A percentile compares a stretch with the other conserved stretches of the same genome.
These are phyloP conservation scores for Byasa hedistus DNA, from an alignment of 2,888 invertebrate species.

Conservation along the genomic window DNA sequence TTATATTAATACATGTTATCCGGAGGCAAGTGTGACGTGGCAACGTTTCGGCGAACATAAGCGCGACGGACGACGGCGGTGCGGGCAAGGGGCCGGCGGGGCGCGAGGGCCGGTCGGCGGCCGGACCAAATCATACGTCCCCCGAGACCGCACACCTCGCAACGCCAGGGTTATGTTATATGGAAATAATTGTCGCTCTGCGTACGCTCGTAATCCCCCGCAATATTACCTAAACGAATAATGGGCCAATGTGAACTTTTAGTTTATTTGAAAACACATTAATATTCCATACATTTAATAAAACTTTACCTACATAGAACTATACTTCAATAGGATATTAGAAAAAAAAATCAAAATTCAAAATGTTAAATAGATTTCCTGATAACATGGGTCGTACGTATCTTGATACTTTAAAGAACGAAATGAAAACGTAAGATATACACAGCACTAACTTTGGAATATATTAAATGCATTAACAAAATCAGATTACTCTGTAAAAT, in stretches of 20 bases:
- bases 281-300: too few species aligned
- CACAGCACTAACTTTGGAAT: too few species aligned
- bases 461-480: too few species aligned
- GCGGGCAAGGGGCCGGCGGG: constrained; percentile 24
- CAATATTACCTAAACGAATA: constrained; percentile 62
- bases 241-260: constrained; percentile 38
- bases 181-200: constrained; percentile 70
- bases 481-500: too few species aligned
- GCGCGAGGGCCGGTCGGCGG: constrained; percentile 32
- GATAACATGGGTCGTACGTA: too few species aligned
- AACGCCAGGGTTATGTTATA: constrained; percentile 70
- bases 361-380: too few species aligned
- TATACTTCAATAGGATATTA: too few species aligned
- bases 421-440: too few species aligned
- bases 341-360: too few species aligned
- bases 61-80: constrained; percentile 37
- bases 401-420: too few species aligned
- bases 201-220: constrained; percentile 55
- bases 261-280: too few species aligned
- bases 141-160: constrained; percentile 59
- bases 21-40: constrained; percentile 49
- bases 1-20: constrained; percentile 66
- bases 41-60: constrained; percentile 30
- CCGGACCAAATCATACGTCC: constrained; percentile 63
- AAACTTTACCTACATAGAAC: too few species aligned